phyloP scores from a whole-genome alignment of 2,113 vertebrate species.

The Gobiocypris rarus region DNA sequence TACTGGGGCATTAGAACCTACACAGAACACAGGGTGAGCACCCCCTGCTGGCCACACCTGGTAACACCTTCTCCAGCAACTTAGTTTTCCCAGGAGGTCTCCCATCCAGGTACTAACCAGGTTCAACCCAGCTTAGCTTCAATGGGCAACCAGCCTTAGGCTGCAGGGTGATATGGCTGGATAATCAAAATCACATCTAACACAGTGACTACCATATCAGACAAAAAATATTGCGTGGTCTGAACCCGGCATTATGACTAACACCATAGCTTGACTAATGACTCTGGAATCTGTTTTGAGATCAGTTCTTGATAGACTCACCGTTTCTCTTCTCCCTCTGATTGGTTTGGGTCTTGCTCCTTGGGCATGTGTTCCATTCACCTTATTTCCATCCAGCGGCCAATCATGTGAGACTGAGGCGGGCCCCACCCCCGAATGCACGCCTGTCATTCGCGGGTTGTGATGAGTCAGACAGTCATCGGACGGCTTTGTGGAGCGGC shows the following conservation, averaged over 20 bases:
- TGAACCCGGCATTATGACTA: not conserved
- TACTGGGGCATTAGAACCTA: too few relatives aligned
- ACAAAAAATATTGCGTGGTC: too few relatives aligned
- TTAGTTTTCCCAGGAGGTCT: too few relatives aligned
- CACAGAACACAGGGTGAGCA: too few relatives aligned
- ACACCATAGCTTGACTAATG: not conserved
- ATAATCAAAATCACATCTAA: too few relatives aligned
- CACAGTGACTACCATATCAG: too few relatives aligned
- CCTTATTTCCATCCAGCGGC: slow-evolving; percentile 86
- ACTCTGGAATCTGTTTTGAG: not conserved
- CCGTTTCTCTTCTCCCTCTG: slow-evolving; percentile 83
- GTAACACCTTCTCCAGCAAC: too few relatives aligned
- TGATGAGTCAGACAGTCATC: slow-evolving; percentile 70
- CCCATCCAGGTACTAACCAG: too few relatives aligned
- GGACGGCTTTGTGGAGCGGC: slow-evolving; percentile 58
- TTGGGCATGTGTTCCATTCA: slow-evolving; percentile 86
- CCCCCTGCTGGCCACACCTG: too few relatives aligned
- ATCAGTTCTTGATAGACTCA: slow-evolving; percentile 56
- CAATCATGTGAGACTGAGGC: slow-evolving; percentile 85
- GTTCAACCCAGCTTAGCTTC: too few relatives aligned
- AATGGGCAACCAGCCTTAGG: too few relatives aligned
- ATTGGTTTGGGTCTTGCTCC: slow-evolving; percentile 81
- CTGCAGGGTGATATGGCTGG: too few relatives aligned
- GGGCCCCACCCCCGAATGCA: slow-evolving; percentile 81
- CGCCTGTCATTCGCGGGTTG: slow-evolving; percentile 79